A percentile compares a stretch with the other conserved stretches of the same genome.
Conservation (phyloP, 2,797 vertebrate genomes). For the Thalassophryne amazonica region DNA sequence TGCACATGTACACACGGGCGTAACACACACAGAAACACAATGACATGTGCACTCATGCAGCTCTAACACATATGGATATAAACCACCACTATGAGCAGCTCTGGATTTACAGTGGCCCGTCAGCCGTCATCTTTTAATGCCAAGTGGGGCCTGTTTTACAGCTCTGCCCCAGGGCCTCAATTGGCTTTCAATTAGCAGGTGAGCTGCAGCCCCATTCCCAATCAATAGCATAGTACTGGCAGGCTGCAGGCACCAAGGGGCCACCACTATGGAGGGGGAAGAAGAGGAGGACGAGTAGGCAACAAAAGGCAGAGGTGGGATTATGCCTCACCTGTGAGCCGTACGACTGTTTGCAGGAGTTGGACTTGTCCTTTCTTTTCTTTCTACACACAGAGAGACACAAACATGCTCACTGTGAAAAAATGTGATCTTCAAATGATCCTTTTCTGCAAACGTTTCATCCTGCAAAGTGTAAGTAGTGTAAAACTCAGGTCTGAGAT, state of each 20-base stretch:
- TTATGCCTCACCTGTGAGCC: constrained; percentile 46
- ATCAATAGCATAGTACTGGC: constrained; percentile 75
- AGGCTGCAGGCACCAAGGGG: constrained; percentile 61
- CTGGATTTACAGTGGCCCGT: constrained; percentile 72
- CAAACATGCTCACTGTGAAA: not conserved
- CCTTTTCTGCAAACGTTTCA: constrained; percentile 2
- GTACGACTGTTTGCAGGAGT: constrained; percentile 44
- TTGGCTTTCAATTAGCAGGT: constrained; percentile 83
- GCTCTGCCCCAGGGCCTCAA: constrained; percentile 73
- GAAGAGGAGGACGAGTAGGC: not conserved
- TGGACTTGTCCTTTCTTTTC: constrained; percentile 45
- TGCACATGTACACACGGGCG: constrained; percentile 3
- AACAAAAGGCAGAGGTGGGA: constrained; percentile 44
- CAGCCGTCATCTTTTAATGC: constrained; percentile 75
- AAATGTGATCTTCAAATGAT: constrained; percentile 10
- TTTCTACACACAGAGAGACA: constrained; percentile 5
- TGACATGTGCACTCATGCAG: constrained; percentile 5
- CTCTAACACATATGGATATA: constrained; percentile 65
- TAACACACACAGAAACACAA: constrained; percentile 2
- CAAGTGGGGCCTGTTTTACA: constrained; percentile 76
- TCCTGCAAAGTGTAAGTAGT: too few species aligned
- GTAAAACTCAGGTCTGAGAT: too few species aligned
- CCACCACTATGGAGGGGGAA: constrained; percentile 50
- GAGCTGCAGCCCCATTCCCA: constrained; percentile 73
- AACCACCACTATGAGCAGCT: constrained; percentile 66